Conservation (phyloP, 1,140 invertebrate species). For the Macrocentrus cingulum region DNA sequence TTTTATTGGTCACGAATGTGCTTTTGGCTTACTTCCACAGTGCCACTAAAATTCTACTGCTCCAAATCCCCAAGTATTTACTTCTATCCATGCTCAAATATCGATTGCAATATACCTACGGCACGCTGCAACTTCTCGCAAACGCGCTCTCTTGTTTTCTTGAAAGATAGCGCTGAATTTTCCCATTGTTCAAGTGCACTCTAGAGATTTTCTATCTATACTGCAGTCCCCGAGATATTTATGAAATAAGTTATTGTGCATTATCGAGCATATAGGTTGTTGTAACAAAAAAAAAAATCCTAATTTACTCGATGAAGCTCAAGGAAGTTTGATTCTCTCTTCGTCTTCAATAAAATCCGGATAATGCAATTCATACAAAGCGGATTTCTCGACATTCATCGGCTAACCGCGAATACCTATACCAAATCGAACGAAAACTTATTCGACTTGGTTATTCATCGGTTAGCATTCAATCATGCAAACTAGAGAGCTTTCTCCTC, state of each 20-base stretch:
- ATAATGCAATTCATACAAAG: slow-evolving; percentile 22
- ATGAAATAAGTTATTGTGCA: too few relatives aligned
- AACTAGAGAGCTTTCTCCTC: too few relatives aligned
- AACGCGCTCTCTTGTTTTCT: too few relatives aligned
- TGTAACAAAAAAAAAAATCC: background rate
- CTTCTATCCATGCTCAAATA: background rate
- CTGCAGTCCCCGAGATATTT: too few relatives aligned
- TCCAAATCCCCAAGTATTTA: slow-evolving; percentile 38
- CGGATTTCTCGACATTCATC: background rate
- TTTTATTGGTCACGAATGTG: too few relatives aligned
- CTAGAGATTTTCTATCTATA: background rate
- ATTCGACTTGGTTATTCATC: too few relatives aligned
- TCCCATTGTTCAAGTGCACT: background rate
- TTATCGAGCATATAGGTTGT: too few relatives aligned
- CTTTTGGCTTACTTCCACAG: slow-evolving; percentile 53
- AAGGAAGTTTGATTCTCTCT: background rate
- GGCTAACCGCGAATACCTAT: background rate
- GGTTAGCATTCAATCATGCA: too few relatives aligned
- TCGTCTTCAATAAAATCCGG: background rate
- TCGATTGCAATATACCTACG: slow-evolving; percentile 8
- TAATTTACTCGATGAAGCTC: background rate
- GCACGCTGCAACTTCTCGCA: too few relatives aligned
- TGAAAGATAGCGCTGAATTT: too few relatives aligned
- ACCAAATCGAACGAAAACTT: too few relatives aligned
- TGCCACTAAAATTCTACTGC: slow-evolving; percentile 46